Base-by-base conservation (phyloP, 30 jellyfish, hydroid and myxozoan species). In the Aurelia sp. region DNA sequence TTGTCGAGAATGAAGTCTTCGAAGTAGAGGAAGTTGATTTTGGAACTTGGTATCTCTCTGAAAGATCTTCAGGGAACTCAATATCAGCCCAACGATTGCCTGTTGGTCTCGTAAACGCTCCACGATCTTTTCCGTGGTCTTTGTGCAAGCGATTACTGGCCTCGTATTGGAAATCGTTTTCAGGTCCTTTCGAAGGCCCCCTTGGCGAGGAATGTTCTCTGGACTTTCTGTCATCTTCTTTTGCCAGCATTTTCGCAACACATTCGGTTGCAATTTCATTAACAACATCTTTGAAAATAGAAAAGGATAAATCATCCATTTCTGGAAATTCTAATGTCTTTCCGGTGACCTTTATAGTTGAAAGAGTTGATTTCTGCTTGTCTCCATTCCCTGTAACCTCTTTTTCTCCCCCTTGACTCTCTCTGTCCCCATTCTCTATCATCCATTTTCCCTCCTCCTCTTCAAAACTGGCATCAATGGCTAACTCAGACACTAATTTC, bases 251-350 rank as follows among this genome's bases (percentile, higher is more conserved):
- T 51, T 67, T 67, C 27, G 75, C 85, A 12, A 67, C 86, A 62
- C 81, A 82, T 17, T 70, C 82, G 3, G 73, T 63, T 33, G 82
- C 63, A 24, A 82, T 50, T 67, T 82, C 86, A 57, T 67, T 31
- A 22, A 74, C 92, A 44, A 82, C 60, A 60, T 82, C 92, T 71
- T 82, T 82, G 72, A 82, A 82, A 18, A 82, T 69, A 3, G 86
- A 68, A 71, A 82, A 70, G 52, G 92, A 82, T 55, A 82, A 70
- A 69, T 82, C 92, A 59, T 82, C 92, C 92, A 82, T 82, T 15
- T 57, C 55, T 5, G 61, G 22, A 21, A 13, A 8, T 30, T 24
- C 47, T 8, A 11, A 5, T 18, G 55, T n/a, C 21, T 58, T 30
- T 22, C 72, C 72, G 55, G 6, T 44, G 55, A 44, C 9, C 55